Conservation (phyloP, 2,113 vertebrate genomes). For the Lophura nycthemera region DNA sequence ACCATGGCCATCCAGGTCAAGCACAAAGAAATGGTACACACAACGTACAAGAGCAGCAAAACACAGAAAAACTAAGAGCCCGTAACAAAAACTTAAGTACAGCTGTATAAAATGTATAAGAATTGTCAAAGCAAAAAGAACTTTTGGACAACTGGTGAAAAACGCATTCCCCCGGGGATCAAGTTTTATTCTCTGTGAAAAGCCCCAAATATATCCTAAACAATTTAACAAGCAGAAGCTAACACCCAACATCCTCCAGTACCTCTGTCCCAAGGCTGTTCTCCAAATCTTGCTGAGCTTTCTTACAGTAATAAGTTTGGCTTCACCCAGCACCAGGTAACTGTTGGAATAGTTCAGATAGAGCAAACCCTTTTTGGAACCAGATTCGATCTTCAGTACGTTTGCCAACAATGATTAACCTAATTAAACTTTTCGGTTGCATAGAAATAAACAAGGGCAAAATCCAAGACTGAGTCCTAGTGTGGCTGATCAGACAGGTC, state of each 20-base stretch:
- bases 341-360: not conserved
- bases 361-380: not conserved
- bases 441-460: constrained; percentile 7
- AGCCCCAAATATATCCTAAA: not conserved
- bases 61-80: not conserved
- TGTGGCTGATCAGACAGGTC: not conserved
- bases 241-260: not conserved
- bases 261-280: not conserved
- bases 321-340: not conserved
- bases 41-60: not conserved
- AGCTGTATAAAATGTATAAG: not conserved
- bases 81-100: not conserved
- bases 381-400: not conserved
- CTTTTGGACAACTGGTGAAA: not conserved
- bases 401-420: not conserved
- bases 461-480: not conserved
- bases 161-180: constrained; percentile 20
- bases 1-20: not conserved
- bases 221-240: not conserved
- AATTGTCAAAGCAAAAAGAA: not conserved
- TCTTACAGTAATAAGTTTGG: not conserved
- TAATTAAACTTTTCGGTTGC: not conserved
- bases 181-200: not conserved
- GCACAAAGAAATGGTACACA: not conserved
- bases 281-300: not conserved